Evolutionary conservation across 2,113 vertebrate genomes (phyloP).

Genomic region (Meriones unguiculatus): DNA sequence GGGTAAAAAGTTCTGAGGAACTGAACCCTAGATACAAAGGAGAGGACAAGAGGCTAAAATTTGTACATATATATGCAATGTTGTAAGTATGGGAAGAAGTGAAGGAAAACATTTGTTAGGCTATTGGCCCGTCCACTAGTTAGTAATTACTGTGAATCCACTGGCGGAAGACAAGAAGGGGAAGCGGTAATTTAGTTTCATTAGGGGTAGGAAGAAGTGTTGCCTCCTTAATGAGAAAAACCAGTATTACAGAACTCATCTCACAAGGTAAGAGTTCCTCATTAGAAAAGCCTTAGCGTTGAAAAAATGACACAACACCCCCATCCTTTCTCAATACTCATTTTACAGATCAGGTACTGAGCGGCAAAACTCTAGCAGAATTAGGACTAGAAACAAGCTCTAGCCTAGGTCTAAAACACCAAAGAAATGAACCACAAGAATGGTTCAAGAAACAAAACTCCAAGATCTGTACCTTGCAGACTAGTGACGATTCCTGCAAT

Average conservation of each 20-base stretch:
- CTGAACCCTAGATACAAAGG: neutral
- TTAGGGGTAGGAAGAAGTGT: neutral
- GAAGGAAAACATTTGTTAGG: neutral
- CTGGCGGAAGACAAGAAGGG: neutral
- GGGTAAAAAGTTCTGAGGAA: slow-evolving; percentile 26
- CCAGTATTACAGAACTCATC: neutral
- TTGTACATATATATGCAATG: neutral
- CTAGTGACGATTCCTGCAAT: neutral
- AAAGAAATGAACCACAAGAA: neutral
- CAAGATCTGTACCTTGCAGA: neutral
- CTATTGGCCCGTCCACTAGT: neutral
- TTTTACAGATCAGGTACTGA: neutral
- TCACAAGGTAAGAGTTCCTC: neutral
- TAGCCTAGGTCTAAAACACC: neutral
- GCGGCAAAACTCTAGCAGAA: neutral
- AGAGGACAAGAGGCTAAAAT: slow-evolving; percentile 41
- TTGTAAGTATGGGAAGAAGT: neutral
- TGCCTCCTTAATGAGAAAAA: neutral
- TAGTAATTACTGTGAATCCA: neutral
- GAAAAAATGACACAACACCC: neutral
- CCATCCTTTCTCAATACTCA: neutral
- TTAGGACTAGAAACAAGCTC: neutral
- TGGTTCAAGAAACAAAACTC: neutral
- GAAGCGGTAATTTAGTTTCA: neutral
- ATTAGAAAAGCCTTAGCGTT: neutral